A percentile compares a stretch with the other conserved stretches of the same genome.
Conservation (phyloP, 2,888 invertebrate genomes). For the Drosophila rubida region DNA sequence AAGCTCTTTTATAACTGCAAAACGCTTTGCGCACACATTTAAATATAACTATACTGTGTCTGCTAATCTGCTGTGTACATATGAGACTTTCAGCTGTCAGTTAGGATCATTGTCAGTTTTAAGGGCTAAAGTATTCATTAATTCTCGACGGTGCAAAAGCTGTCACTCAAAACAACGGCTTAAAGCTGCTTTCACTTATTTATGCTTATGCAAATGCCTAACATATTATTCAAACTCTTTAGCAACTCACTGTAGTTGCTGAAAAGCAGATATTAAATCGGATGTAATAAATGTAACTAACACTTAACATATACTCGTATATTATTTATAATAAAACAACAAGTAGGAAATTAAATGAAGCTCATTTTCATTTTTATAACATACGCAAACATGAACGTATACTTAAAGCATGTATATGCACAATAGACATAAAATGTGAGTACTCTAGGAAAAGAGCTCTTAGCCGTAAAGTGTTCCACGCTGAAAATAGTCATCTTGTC, state of each 20-base stretch:
- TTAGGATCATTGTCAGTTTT: constrained; percentile 29
- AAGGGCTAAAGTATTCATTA: constrained; percentile 34
- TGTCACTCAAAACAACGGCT: neutral
- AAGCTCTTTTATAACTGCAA: constrained; percentile 15
- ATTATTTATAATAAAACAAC: constrained; percentile 6
- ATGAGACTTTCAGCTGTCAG: constrained; percentile 36
- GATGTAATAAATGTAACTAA: constrained; percentile 2
- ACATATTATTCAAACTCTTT: constrained; percentile 1
- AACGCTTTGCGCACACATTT: constrained; percentile 2
- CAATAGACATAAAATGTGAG: neutral
- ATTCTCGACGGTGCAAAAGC: constrained; percentile 35
- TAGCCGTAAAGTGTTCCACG: neutral
- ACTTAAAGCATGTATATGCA: neutral
- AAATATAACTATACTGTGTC: constrained; percentile 14
- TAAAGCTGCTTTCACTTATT: constrained; percentile 2
- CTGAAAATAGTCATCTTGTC: neutral
- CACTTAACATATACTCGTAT: neutral
- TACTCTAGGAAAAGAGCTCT: neutral
- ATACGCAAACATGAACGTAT: neutral
- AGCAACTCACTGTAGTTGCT: neutral
- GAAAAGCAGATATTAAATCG: neutral
- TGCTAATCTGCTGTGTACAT: constrained; percentile 27
- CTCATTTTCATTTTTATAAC: neutral
- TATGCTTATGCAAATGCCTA: constrained; percentile 7
- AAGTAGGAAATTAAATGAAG: neutral